phyloP scores from a whole-genome alignment of 2,888 invertebrate species.

The Heliconius ismenius region DNA sequence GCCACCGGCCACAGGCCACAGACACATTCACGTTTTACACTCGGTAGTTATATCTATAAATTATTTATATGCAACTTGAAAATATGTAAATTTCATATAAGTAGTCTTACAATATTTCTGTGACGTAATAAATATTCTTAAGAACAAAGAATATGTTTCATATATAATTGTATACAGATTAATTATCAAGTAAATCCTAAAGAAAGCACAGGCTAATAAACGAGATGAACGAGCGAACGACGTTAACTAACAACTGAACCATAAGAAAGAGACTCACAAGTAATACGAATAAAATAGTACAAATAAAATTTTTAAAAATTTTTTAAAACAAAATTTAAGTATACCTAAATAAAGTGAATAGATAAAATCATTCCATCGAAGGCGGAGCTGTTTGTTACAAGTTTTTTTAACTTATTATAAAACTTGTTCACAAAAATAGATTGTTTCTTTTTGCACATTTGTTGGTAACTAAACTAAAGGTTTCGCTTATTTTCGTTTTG shows the following conservation, averaged over 20 bases:
- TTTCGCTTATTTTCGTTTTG: constrained; percentile 7
- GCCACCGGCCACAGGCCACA: too few relatives aligned
- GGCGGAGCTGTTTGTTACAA: not conserved
- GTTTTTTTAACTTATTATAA: not conserved
- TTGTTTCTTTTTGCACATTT: constrained; percentile 5
- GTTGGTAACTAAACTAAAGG: not conserved
- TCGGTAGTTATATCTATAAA: not conserved
- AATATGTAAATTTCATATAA: not conserved
- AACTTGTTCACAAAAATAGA: not conserved
- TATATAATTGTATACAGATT: too few relatives aligned
- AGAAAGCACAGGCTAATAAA: not conserved
- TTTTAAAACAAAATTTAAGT: not conserved
- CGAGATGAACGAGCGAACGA: not conserved
- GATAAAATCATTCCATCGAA: not conserved
- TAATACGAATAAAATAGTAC: not conserved
- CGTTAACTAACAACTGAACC: not conserved
- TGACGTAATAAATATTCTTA: not conserved
- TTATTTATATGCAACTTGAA: not conserved
- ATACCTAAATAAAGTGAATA: not conserved
- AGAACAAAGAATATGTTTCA: too few relatives aligned
- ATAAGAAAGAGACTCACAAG: not conserved
- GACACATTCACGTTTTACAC: not conserved
- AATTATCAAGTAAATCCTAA: not conserved
- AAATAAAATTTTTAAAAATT: not conserved
- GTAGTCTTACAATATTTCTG: not conserved